Evolutionary conservation across 2,888 invertebrate genomes (phyloP), one percentile per base, ranked within the genome.

Genomic region (Phortica okadai): DNA sequence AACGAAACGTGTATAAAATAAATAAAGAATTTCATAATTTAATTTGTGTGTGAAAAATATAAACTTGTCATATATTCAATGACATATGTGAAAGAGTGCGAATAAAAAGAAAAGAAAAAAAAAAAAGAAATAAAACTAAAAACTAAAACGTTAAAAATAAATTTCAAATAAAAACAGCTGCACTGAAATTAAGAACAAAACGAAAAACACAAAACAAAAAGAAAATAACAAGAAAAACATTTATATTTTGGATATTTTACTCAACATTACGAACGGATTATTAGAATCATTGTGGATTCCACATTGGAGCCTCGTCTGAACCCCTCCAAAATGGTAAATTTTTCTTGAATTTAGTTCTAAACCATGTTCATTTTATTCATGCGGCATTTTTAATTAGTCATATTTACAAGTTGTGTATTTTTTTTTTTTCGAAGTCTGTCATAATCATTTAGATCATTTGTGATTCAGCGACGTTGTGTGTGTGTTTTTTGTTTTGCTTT

Each of bases 311-410:
- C 79, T 74, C 75, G 21, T 75, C 59, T 74, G 56, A 67, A 77
- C 67, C 76, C 78, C 73, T 79, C 74, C 88, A 88, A 82, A 86
- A 88, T 88, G 88, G 89, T 88, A 88, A 88, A 81, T 87, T 86
- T 74, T 41, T 11, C 66, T 11, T 8, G 42, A 66, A 76, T 64
- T 58, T 75, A 76, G 73, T 44, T 16, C n/a, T 56, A 64, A 72
- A 74, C 45, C 67, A 69, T 79, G 69, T 69, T 69, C 74, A 79
- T 77, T 74, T 74, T 72, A 75, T 76, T 75, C 74, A 79, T 77
- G 75, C 42, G 56, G 50, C 62, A 56, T 44, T 50, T 75, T n/a
- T 73, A 76, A 76, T 77, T 74, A 73, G 76, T 77, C 73, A 76
- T 77, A 75, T 69, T 59, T 64, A 54, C 76, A 73, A 75, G 67